A percentile compares a stretch with the other conserved stretches of the same genome.
Evolutionary conservation across 2,888 invertebrate species (phyloP).

Genomic region (Rhamphomyia laevipes): DNA sequence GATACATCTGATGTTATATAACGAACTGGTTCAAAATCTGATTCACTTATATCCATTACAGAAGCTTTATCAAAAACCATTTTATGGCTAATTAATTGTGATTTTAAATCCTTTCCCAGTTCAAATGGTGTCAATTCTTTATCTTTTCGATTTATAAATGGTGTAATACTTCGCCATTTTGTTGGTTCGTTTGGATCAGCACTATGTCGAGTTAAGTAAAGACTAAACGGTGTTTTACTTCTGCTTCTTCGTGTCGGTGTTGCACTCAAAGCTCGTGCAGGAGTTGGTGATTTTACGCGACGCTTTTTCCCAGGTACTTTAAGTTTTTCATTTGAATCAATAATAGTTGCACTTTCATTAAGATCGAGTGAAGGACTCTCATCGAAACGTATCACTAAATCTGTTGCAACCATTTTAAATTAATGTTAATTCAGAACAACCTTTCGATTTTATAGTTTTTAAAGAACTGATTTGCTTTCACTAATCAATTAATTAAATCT

Average conservation of each 20-base stretch:
- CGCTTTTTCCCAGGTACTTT: neutral
- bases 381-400: too few species aligned
- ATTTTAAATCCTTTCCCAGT: neutral
- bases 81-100: neutral
- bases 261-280: neutral
- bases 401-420: too few species aligned
- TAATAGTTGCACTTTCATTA: too few species aligned
- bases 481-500: too few species aligned
- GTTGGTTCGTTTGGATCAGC: neutral
- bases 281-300: neutral
- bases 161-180: neutral
- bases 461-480: too few species aligned
- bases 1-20: neutral
- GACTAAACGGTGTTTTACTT: neutral
- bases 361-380: too few species aligned
- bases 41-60: neutral
- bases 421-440: too few species aligned
- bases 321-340: neutral
- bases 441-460: too few species aligned
- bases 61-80: constrained; percentile 1
- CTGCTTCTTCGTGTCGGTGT: neutral
- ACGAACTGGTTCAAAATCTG: neutral
- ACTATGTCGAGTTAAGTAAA: neutral
- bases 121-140: neutral
- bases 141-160: neutral